Conservation (phyloP, 2,113 vertebrate species). For the Ophthalmolycus amberensis region DNA sequence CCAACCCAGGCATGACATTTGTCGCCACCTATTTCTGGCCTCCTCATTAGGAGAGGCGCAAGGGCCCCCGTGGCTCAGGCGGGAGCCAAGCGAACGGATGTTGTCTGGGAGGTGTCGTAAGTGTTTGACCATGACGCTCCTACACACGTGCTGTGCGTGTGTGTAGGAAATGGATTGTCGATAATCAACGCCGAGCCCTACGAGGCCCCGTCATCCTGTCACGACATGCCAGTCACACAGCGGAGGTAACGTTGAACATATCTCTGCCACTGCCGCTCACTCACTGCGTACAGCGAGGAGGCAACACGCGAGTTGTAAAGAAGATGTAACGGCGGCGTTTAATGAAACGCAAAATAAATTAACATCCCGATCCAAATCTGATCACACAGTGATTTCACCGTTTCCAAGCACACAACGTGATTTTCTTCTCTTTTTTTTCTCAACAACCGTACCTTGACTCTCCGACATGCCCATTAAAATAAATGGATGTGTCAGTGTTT, state of each 20-base stretch:
- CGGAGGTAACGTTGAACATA: constrained; percentile 41
- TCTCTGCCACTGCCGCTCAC: constrained; percentile 40
- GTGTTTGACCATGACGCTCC: constrained; percentile 75
- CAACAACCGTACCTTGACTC: background rate
- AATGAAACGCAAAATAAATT: background rate
- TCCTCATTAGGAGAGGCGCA: constrained; percentile 81
- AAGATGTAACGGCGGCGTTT: constrained; percentile 1
- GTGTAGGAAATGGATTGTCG: constrained; percentile 29
- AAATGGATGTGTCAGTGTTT: background rate
- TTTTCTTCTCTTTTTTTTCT: background rate
- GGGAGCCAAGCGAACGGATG: constrained; percentile 56
- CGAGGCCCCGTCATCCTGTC: constrained; percentile 42
- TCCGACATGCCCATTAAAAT: constrained; percentile 1
- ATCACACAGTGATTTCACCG: background rate
- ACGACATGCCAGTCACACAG: constrained; percentile 44
- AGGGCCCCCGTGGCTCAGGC: constrained; percentile 58
- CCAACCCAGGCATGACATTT: constrained; percentile 64
- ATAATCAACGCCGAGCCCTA: constrained; percentile 66
- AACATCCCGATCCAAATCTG: constrained; percentile 19
- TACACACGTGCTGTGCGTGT: constrained; percentile 12
- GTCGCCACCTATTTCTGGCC: constrained; percentile 76
- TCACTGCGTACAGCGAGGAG: constrained; percentile 18
- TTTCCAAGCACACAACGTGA: background rate
- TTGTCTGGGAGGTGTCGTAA: constrained; percentile 72
- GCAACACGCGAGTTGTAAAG: background rate